Base-by-base conservation (phyloP, 1,140 invertebrate genomes). In the Patella vulgata region DNA sequence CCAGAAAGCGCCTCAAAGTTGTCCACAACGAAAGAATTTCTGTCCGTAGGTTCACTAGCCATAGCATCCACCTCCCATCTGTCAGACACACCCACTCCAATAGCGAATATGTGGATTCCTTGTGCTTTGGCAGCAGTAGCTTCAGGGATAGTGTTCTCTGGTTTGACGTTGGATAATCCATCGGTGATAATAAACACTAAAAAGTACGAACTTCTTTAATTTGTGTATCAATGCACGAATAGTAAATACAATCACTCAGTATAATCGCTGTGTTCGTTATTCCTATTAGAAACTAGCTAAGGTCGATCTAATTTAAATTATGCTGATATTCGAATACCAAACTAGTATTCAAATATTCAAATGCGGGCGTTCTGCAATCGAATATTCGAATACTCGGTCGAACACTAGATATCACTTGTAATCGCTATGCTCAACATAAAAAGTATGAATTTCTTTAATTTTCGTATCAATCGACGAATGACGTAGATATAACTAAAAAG, bases 131-230 rank as follows among this genome's bases (percentile, higher is more conserved):
- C 51, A 9, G 54, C 46, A 5, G 67, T 33, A 12, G 79, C 77
- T 46, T 78, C 74, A 0, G 66, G 59, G 30, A 81, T 58, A 2
- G 79, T 81, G 12, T 68, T 44, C 48, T 78, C 70, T 9, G 59
- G 44, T 30, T 80, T 70, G 17, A 81, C 63, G 27, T 78, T 79
- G 2, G 79, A 81, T 42, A 75, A 46, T 27, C 78, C 78, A 61
- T 82, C 78, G 17, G 80, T 81, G 19, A 82, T 62, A 6, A 82
- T 51, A 39, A 82, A 61, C 3, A 75, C 79, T 81, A 68, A 36
- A 73, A 70, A 19, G 14, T 46, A 55, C 6, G 66, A 56, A 47
- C 28, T 48, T 17, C 12, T 28, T 9, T 52, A n/a, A n/a, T n/a
- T n/a, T n/a, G n/a, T n/a, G n/a, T n/a, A n/a, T n/a, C n/a, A n/a